Conservation (phyloP, 2,888 invertebrate genomes). For the Thereva nobilitata region DNA sequence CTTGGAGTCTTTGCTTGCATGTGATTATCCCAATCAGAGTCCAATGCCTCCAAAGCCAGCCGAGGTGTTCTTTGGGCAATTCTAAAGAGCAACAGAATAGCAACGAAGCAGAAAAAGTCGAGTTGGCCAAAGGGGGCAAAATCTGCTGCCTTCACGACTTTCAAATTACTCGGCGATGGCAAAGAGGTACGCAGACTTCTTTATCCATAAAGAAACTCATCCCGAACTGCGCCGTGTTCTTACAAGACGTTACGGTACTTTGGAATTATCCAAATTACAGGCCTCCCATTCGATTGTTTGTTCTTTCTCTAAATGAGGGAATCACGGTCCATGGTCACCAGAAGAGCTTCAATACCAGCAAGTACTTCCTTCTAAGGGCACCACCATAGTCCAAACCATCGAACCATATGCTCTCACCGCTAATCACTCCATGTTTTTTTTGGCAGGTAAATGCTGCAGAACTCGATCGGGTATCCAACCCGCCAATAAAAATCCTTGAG, state of each 20-base stretch:
- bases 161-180: constrained; percentile 30
- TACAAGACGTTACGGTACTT: constrained; percentile 27
- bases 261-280: constrained; percentile 34
- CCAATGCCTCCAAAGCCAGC: constrained; percentile 22
- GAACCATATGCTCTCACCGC: too few relatives aligned
- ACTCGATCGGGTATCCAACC: too few relatives aligned
- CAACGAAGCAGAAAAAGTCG: constrained; percentile 21
- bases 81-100: constrained; percentile 11
- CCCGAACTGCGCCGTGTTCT: constrained; percentile 7
- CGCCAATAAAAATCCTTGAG: too few relatives aligned
- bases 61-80: constrained; percentile 6
- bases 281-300: constrained; percentile 33
- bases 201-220: constrained; percentile 3
- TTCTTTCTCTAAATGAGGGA: constrained; percentile 32
- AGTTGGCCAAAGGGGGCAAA: constrained; percentile 31
- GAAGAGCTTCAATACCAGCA: background rate
- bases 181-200: constrained; percentile 25
- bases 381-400: too few relatives aligned
- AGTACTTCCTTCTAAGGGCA: too few relatives aligned
- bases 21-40: constrained; percentile 33
- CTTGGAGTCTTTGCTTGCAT: constrained; percentile 19
- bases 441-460: too few relatives aligned
- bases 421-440: too few relatives aligned
- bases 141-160: constrained; percentile 32
- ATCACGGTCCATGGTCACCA: constrained; percentile 29